phyloP scores from a whole-genome alignment of 2,888 invertebrate species.

The Pharmacophagus antenor region DNA sequence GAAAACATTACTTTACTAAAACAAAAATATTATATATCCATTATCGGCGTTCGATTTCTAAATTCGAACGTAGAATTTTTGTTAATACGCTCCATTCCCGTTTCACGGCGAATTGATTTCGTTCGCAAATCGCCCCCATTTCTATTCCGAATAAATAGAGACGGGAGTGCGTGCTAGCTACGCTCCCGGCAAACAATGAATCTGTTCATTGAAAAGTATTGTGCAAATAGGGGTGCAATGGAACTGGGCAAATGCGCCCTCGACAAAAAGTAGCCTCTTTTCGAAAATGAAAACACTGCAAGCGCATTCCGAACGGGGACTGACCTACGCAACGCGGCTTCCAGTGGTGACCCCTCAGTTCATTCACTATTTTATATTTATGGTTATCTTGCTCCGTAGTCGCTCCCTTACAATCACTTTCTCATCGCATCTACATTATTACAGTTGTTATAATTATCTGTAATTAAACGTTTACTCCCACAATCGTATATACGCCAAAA shows the following conservation, averaged over 20 bases:
- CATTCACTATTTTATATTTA: constrained; percentile 33
- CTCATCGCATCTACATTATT: constrained; percentile 7
- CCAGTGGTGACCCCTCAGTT: constrained; percentile 31
- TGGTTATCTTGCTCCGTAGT: constrained; percentile 19
- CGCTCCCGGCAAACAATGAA: constrained; percentile 55
- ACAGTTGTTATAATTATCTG: constrained; percentile 3
- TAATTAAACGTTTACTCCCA: not conserved
- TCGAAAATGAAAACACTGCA: constrained; percentile 49
- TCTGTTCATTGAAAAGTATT: constrained; percentile 68
- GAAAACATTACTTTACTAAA: not conserved
- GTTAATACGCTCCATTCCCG: not conserved
- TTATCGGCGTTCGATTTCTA: not conserved
- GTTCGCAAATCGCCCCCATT: constrained; percentile 31
- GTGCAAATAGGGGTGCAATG: constrained; percentile 62
- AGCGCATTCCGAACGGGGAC: constrained; percentile 28
- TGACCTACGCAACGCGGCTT: constrained; percentile 40
- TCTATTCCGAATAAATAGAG: constrained; percentile 41
- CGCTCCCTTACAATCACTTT: constrained; percentile 10
- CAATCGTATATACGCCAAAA: too few relatives aligned
- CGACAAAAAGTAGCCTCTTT: constrained; percentile 56
- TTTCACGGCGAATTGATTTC: constrained; percentile 29
- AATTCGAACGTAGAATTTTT: not conserved
- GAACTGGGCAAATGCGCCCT: constrained; percentile 46
- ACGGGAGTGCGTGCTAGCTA: constrained; percentile 37
- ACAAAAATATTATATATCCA: not conserved